Conservation (phyloP, 2,113 vertebrate genomes). For the Rousettus leschenaultii region DNA sequence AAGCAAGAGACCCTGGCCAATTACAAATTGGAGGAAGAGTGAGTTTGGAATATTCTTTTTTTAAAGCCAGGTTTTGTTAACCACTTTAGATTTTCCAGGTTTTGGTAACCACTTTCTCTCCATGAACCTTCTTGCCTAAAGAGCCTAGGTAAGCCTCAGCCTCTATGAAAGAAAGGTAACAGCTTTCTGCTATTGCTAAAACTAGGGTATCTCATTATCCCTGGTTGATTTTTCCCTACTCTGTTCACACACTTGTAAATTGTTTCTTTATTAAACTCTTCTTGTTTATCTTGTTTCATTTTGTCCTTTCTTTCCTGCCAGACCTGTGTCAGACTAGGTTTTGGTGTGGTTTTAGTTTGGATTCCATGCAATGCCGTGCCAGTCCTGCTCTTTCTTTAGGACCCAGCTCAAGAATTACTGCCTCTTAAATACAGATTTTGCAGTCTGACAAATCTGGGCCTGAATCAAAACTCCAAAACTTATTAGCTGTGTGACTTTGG, state of each 20-base stretch:
- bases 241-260: background rate
- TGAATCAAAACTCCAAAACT: background rate
- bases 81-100: background rate
- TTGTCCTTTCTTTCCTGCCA: background rate
- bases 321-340: background rate
- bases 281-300: constrained; percentile 14
- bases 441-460: background rate
- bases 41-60: background rate
- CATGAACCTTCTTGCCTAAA: background rate
- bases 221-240: background rate
- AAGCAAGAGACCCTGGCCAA: background rate
- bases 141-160: background rate
- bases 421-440: background rate
- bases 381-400: background rate
- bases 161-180: background rate
- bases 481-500: background rate
- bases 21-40: background rate
- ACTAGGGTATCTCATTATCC: background rate
- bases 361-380: background rate
- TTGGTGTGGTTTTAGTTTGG: background rate
- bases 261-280: background rate
- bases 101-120: background rate
- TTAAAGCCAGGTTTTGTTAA: constrained; percentile 14
- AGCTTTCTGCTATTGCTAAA: background rate
- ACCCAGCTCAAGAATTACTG: background rate